Conservation (phyloP, 2,888 invertebrate species). For the Amblyteles armatorius region DNA sequence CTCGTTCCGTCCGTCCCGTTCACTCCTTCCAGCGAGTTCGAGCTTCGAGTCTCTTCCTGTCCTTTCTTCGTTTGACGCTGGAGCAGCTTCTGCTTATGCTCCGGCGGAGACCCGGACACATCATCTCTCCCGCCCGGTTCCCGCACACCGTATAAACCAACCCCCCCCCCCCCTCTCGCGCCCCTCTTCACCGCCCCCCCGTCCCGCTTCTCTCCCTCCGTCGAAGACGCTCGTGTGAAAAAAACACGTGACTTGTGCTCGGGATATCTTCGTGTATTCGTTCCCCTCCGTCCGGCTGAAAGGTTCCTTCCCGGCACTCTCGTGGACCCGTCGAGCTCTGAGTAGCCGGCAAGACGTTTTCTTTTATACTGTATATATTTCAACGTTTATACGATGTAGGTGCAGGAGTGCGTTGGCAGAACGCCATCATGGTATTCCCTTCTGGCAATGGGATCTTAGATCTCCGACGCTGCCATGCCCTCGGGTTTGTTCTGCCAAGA, state of each 20-base stretch:
- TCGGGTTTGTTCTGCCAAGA: conserved; percentile 58
- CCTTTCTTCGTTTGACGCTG: conserved; percentile 45
- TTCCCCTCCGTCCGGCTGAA: conserved; percentile 30
- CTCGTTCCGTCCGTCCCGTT: conserved; percentile 15
- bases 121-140: conserved; percentile 53
- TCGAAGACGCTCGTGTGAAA: conserved; percentile 63
- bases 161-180: conserved; percentile 42
- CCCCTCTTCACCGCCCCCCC: conserved; percentile 24
- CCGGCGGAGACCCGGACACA: conserved; percentile 45
- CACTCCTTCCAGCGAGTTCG: conserved; percentile 35
- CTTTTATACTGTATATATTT: conserved; percentile 60
- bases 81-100: conserved; percentile 56
- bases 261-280: conserved; percentile 60
- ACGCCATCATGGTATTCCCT: conserved; percentile 64
- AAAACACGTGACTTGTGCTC: conserved; percentile 66
- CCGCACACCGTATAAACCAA: conserved; percentile 63
- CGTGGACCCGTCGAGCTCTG: conserved; percentile 57
- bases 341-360: conserved; percentile 59
- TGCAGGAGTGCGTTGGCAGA: conserved; percentile 69
- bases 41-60: conserved; percentile 54
- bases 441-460: conserved; percentile 65
- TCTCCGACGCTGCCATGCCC: conserved; percentile 34
- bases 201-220: conserved; percentile 32
- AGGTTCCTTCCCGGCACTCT: conserved; percentile 58
- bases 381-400: conserved; percentile 42